These are phyloP conservation scores for Cynaeus angustus DNA, from an alignment of 2,888 invertebrate genomes.

Conservation along the genomic window DNA sequence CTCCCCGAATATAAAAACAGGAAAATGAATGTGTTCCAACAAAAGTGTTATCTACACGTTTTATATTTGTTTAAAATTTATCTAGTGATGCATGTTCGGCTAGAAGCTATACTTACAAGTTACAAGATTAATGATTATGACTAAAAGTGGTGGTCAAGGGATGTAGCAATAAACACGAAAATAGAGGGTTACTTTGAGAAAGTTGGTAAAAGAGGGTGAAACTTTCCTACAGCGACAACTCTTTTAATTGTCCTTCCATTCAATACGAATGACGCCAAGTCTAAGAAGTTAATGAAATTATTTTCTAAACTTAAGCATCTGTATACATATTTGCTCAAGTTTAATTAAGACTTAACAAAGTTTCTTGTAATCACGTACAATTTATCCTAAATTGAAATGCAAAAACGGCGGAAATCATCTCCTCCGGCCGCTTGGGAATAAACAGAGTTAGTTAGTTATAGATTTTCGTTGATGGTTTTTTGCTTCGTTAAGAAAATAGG, in stretches of 20 bases:
- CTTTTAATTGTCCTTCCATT: conserved; percentile 15
- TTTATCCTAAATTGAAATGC: conserved; percentile 39
- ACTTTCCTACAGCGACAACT: conserved; percentile 24
- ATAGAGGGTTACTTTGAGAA: conserved; percentile 8
- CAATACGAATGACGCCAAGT: conserved; percentile 7
- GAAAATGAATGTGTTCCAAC: not conserved
- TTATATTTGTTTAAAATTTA: not conserved
- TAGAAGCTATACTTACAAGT: conserved; percentile 3
- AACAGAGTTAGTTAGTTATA: not conserved
- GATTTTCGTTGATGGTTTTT: conserved; percentile 4
- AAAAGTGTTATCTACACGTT: not conserved
- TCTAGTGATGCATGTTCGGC: no score
- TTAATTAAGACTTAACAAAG: conserved; percentile 29
- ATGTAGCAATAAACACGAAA: conserved; percentile 26
- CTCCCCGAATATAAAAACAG: no score
- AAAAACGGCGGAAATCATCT: conserved; percentile 13
- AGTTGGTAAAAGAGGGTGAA: conserved; percentile 26
- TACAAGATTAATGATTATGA: conserved; percentile 33
- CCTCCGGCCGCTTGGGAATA: not conserved
- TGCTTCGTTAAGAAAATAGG: conserved; percentile 20
- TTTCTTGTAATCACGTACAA: conserved; percentile 34
- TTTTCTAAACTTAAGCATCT: conserved; percentile 29
- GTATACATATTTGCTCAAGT: conserved; percentile 30
- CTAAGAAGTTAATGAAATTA: conserved; percentile 35
- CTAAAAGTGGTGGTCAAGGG: conserved; percentile 16